Base-by-base conservation (phyloP, 1,140 invertebrate species). In the Lepidostoma basale region DNA sequence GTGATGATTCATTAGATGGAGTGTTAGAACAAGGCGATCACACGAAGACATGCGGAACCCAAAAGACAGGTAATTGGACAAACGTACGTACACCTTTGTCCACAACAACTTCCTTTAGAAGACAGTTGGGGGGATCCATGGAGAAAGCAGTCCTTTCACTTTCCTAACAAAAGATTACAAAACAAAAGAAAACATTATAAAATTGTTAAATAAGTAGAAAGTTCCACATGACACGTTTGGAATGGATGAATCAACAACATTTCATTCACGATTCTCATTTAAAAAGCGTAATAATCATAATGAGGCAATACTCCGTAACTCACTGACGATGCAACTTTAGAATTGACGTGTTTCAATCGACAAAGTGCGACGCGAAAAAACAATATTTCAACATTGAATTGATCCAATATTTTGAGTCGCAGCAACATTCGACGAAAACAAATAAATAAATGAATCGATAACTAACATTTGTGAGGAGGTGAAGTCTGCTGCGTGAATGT, bases 31-130 rank as follows among this genome's bases (percentile, higher is more conserved):
- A n/a, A n/a, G n/a, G n/a, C n/a, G n/a, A n/a, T n/a, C n/a, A n/a
- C n/a, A 36, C 1, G 14, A 36, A 6, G 9, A 1, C 33, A 5
- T 2, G 5, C 5, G 9, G 33, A 36, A 6, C 33, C 33, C 33
- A 36, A 9, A 36, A 9, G 10, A 36, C 20, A 47, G 20, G 20
- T 22, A 22, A 47, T n/a, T n/a, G n/a, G n/a, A n/a, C n/a, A n/a
- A n/a, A 28, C 26, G n/a, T 47, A 64, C 62, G 40, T 64, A 64
- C 62, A n/a, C 62, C 62, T 36, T 52, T 52, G 8, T 64, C 62
- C 39, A 64, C 52, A 20, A 64, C 16, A 36, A 64, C 62, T 33
- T 64, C 62, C 10, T 64, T 33, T 22, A 18, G 20, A 42, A n/a
- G n/a, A 3, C 52, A 36, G 26, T 30, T 22, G 6, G 30, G 26